phyloP scores from a whole-genome alignment of 2,888 invertebrate species.

The Limnephilus auricula region DNA sequence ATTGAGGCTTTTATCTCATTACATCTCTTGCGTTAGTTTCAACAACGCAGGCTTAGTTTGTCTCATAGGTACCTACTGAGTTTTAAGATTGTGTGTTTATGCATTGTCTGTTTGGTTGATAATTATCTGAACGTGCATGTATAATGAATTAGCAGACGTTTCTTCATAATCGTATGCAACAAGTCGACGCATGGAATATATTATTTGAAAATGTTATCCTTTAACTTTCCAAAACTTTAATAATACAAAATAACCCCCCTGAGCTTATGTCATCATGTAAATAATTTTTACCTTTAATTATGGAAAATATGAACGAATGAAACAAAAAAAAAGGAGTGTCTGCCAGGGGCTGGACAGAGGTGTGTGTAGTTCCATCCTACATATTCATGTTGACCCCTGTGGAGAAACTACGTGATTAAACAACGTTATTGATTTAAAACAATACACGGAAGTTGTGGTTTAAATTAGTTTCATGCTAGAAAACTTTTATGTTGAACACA shows the following conservation, averaged over 20 bases:
- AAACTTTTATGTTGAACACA: too few species aligned
- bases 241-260: background rate
- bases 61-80: background rate
- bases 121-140: constrained; percentile 4
- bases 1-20: background rate
- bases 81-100: background rate
- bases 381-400: background rate
- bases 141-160: background rate
- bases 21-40: constrained; percentile 3
- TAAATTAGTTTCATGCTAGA: background rate
- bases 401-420: background rate
- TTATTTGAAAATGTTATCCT: background rate
- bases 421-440: background rate
- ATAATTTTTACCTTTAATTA: background rate
- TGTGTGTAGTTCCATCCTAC: background rate
- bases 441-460: background rate
- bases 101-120: constrained; percentile 2
- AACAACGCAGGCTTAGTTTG: background rate
- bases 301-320: background rate
- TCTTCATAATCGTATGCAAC: constrained; percentile 19
- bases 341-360: background rate
- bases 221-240: background rate
- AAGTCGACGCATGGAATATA: background rate
- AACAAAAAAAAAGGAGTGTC: background rate
- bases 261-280: background rate